These are phyloP conservation scores for Linepithema humile DNA, from an alignment of 1,140 invertebrate genomes.

Conservation along the genomic window DNA sequence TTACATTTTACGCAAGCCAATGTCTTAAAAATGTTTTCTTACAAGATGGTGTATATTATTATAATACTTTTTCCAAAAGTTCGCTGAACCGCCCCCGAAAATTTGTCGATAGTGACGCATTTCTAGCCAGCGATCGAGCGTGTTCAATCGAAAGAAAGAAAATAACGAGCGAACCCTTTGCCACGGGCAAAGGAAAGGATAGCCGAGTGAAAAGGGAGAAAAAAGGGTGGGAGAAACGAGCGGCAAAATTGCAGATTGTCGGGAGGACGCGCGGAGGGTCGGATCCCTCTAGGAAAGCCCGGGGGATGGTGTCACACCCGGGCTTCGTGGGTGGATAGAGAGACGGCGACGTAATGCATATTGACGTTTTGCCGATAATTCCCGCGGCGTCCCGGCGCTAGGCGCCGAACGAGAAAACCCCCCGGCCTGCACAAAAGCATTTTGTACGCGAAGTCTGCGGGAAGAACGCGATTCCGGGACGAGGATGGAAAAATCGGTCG, in stretches of 20 bases:
- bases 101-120: not conserved
- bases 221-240: not conserved
- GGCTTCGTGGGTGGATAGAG: constrained; percentile 34
- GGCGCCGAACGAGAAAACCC: constrained; percentile 31
- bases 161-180: constrained; percentile 40
- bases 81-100: not conserved
- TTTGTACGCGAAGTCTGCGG: constrained; percentile 6
- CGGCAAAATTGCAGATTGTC: constrained; percentile 36
- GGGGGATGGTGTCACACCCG: constrained; percentile 6
- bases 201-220: constrained; percentile 11
- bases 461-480: constrained; percentile 9
- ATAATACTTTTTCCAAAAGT: not conserved
- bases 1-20: too few species aligned
- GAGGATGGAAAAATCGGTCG: constrained; percentile 15
- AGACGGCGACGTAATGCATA: constrained; percentile 78
- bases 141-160: constrained; percentile 61
- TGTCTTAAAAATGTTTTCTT: not conserved
- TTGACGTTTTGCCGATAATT: constrained; percentile 82
- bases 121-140: constrained; percentile 39
- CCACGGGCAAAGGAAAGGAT: constrained; percentile 16
- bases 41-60: not conserved
- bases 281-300: not conserved
- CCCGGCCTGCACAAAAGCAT: not conserved
- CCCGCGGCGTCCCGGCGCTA: constrained; percentile 59
- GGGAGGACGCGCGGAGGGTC: constrained; percentile 16